Base-by-base conservation (phyloP, 2,113 vertebrate species). In the Charadrius vociferus region DNA sequence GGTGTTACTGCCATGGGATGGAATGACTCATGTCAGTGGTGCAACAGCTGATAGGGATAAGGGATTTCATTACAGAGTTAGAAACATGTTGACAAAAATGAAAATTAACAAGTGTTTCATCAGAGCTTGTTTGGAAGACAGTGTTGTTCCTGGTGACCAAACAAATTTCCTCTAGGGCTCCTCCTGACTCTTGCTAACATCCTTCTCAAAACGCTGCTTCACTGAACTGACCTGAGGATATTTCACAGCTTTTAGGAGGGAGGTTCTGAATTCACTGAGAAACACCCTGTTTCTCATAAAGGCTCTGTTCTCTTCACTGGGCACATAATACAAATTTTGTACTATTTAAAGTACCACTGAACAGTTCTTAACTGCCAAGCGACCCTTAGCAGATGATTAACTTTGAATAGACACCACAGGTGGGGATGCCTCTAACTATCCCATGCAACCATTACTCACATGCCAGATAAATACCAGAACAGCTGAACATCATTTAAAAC, bases 401-500 rank as follows among this genome's bases (percentile, higher is more conserved):
- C 75, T 92, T 39, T 77, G 67, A 94, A 81, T 9, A 70, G 75
- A 74, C 59, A 66, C 72, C 74, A 81, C 75, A 95, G 86, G 93
- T 84, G 72, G 75, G 41, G 71, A 66, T 94, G 92, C 66, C 74
- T 90, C 84, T 41, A 71, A 61, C 56, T 67, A 15, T 39, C 52
- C 84, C 62, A 32, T 39, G 39, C 61, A 90, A 50, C 53, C 49
- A 85, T 85, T 81, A 30, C 70, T 90, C 21, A 36, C 78, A 47
- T 36, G 56, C 53, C 84, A 84, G 61, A 75, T 58, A 78, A 91
- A 85, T 20, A 39, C 56, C 80, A 21, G 75, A 91, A 89, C 81
- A 89, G 86, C 78, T 93, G 93, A 84, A 49, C 81, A 20, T 82
- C 15, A 52, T 87, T 91, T 91, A 62, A 91, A 93, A 62, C 5